These are phyloP conservation scores for Aphelenchoides fujianensis DNA, from an alignment of 1,140 invertebrate genomes.

Conservation along the genomic window DNA sequence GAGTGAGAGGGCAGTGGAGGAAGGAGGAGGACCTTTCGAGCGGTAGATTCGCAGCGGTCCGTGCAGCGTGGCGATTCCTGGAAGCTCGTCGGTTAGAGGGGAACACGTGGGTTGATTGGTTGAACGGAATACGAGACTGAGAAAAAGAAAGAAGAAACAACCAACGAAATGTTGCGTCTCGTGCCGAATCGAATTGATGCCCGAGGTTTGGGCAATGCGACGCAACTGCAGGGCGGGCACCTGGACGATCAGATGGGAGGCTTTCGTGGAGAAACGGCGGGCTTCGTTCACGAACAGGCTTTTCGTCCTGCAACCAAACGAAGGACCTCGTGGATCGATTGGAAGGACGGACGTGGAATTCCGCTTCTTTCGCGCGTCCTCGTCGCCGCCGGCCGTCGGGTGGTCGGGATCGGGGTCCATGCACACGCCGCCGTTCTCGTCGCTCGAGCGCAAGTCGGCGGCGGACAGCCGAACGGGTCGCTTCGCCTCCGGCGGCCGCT, in stretches of 20 bases:
- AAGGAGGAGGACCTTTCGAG: no score
- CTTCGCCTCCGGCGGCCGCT: background rate
- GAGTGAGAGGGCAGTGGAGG: no score
- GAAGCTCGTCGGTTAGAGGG: no score
- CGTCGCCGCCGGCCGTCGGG: background rate
- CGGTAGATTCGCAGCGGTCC: slow-evolving; percentile 56
- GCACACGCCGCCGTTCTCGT: background rate
- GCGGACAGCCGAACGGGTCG: background rate
- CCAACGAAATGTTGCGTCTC: slow-evolving; percentile 59
- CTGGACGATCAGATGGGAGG: slow-evolving; percentile 43
- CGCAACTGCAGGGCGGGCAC: slow-evolving; percentile 46
- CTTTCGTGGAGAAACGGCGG: slow-evolving; percentile 37
- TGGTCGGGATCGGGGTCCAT: background rate
- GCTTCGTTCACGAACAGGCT: slow-evolving; percentile 23
- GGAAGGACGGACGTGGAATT: background rate
- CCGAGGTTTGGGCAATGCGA: slow-evolving; percentile 44
- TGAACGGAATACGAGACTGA: background rate
- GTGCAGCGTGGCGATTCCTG: slow-evolving; percentile 56
- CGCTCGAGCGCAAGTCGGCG: background rate
- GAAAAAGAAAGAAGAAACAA: slow-evolving; percentile 11
- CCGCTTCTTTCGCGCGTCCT: background rate
- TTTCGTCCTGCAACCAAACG: background rate
- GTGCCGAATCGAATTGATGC: slow-evolving; percentile 38
- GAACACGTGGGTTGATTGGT: background rate
- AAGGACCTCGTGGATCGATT: no score